A percentile compares a stretch with the other conserved stretches of the same genome.
Conservation (phyloP, 2,888 invertebrate species). For the Pyrrhosoma nymphula region DNA sequence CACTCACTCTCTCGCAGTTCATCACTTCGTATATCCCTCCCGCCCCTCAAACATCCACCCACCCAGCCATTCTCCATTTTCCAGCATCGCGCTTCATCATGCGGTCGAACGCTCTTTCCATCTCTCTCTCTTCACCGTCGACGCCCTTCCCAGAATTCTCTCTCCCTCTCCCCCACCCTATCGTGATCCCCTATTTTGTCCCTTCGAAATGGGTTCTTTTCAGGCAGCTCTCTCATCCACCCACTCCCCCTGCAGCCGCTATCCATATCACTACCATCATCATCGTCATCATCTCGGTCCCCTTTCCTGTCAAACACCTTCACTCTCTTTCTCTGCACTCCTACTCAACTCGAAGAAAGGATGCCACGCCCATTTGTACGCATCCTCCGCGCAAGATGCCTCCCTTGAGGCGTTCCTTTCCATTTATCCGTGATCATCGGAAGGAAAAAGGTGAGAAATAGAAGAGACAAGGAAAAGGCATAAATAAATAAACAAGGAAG, state of each 20-base stretch:
- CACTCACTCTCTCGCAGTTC: neutral
- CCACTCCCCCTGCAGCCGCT: neutral
- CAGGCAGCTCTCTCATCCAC: neutral
- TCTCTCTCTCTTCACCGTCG: neutral
- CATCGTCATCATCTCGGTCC: neutral
- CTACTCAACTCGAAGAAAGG: neutral
- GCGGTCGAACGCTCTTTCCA: neutral
- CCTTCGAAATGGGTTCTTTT: conserved; percentile 31
- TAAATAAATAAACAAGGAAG: neutral
- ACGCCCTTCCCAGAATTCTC: too few relatives aligned
- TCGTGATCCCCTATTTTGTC: neutral
- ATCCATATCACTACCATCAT: neutral
- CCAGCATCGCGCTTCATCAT: neutral
- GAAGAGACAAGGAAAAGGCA: neutral
- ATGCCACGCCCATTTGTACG: neutral
- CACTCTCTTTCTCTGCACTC: neutral
- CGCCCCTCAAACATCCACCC: neutral
- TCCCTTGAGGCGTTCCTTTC: neutral
- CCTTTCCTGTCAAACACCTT: neutral
- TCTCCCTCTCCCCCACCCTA: neutral
- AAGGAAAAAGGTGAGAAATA: neutral
- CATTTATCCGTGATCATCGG: neutral
- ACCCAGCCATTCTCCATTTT: neutral
- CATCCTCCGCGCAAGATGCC: neutral
- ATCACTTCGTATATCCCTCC: neutral